A percentile compares a stretch with the other conserved stretches of the same genome.
Evolutionary conservation across 2,888 invertebrate species (phyloP).

Genomic region (Unio delphinus): DNA sequence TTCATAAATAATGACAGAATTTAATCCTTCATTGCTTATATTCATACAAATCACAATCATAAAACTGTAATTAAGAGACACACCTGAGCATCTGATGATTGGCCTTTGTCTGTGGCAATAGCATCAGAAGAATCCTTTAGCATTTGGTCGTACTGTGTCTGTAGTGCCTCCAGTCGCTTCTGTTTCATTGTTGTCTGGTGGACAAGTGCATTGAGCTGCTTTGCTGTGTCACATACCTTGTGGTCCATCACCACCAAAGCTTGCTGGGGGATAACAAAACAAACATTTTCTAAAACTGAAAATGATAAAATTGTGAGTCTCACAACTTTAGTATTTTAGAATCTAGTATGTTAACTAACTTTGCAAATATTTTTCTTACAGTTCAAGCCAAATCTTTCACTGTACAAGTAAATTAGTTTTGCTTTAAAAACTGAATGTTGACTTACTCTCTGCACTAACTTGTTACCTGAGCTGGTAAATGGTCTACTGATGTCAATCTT

Average conservation of each 20-base stretch:
- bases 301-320: background rate
- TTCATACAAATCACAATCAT: no score
- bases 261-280: slow-evolving; percentile 52
- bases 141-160: slow-evolving; percentile 67
- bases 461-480: no score
- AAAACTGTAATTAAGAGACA: background rate
- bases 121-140: slow-evolving; percentile 67
- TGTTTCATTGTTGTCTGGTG: slow-evolving; percentile 66
- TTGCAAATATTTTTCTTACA: background rate
- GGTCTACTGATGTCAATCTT: no score
- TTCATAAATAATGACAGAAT: no score
- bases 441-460: no score
- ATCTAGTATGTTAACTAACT: background rate
- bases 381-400: no score
- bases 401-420: no score
- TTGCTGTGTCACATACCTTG: slow-evolving; percentile 70
- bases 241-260: slow-evolving; percentile 70
- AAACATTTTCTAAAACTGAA: background rate
- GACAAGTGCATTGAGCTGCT: slow-evolving; percentile 65
- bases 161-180: slow-evolving; percentile 65
- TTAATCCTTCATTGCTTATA: no score
- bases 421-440: no score
- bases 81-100: slow-evolving; percentile 68
- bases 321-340: background rate
- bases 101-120: slow-evolving; percentile 68